These are phyloP conservation scores for Salmo trutta DNA, from an alignment of 2,797 vertebrate species.

Conservation along the genomic window DNA sequence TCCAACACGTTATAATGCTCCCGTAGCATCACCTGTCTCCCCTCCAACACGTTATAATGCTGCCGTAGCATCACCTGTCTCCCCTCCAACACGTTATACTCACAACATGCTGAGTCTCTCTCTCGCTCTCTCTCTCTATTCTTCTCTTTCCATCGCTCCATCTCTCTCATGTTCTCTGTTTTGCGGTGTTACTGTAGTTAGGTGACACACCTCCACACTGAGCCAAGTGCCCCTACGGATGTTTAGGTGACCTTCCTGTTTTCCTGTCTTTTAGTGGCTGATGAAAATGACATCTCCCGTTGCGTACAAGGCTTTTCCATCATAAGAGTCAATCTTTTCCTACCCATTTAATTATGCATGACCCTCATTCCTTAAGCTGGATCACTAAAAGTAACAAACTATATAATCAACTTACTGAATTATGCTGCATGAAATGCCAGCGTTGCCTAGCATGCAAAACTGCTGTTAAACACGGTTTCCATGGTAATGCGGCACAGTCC, in stretches of 20 bases:
- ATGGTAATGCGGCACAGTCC: slow-evolving; percentile 59
- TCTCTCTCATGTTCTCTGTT: too few species aligned
- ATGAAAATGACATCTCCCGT: slow-evolving; percentile 26
- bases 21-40: not conserved
- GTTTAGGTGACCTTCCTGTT: slow-evolving; percentile 23
- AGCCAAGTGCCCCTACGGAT: slow-evolving; percentile 8
- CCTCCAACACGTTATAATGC: slow-evolving; percentile 2
- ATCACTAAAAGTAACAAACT: slow-evolving; percentile 64
- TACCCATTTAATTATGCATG: slow-evolving; percentile 58
- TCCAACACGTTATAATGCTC: slow-evolving; percentile 50
- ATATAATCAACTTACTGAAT: slow-evolving; percentile 57
- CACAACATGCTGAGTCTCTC: too few species aligned
- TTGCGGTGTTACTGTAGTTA: not conserved
- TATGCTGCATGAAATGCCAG: slow-evolving; percentile 57
- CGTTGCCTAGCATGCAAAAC: slow-evolving; percentile 59
- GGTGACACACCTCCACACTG: slow-evolving; percentile 19
- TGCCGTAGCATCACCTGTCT: slow-evolving; percentile 8
- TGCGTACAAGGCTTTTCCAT: slow-evolving; percentile 12
- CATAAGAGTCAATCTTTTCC: slow-evolving; percentile 18
- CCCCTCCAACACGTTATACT: too few species aligned
- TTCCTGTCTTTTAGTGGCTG: slow-evolving; percentile 16
- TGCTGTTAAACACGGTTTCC: slow-evolving; percentile 70
- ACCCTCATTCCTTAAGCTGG: slow-evolving; percentile 47
- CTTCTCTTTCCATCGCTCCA: too few species aligned
- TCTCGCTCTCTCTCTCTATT: too few species aligned